Percentiles rank a stretch among this genome's conserved stretches.
Evolutionary conservation across 2,888 invertebrate genomes (phyloP).

Genomic region (Dendrolimus houi): DNA sequence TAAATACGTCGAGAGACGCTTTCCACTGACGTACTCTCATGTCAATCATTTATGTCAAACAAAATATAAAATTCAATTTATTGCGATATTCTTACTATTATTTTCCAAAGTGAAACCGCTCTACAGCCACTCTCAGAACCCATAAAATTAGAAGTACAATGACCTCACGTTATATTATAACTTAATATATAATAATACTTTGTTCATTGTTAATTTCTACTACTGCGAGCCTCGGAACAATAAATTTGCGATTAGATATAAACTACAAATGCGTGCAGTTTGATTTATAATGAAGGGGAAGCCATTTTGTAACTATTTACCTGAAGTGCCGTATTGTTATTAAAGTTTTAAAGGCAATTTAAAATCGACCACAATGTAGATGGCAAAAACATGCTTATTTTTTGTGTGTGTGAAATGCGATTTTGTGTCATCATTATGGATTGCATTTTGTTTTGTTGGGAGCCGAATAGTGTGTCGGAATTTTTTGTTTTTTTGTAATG

Average conservation of each 20-base stretch:
- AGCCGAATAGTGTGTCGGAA: slow-evolving; percentile 28
- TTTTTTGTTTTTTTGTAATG: slow-evolving; percentile 10
- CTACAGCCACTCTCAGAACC: slow-evolving; percentile 59
- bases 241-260: slow-evolving; percentile 72
- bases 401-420: slow-evolving; percentile 55
- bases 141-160: slow-evolving; percentile 55
- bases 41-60: slow-evolving; percentile 75
- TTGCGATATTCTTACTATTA: slow-evolving; percentile 50
- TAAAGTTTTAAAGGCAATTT: slow-evolving; percentile 48
- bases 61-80: slow-evolving; percentile 75
- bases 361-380: slow-evolving; percentile 62
- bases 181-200: slow-evolving; percentile 59
- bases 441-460: slow-evolving; percentile 46
- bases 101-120: slow-evolving; percentile 54
- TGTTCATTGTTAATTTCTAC: slow-evolving; percentile 67
- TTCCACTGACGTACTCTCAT: slow-evolving; percentile 39
- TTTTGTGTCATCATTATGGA: slow-evolving; percentile 51
- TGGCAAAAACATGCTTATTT: slow-evolving; percentile 36
- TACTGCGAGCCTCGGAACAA: slow-evolving; percentile 57
- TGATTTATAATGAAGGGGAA: slow-evolving; percentile 56
- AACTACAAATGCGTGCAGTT: slow-evolving; percentile 51
- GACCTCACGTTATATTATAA: slow-evolving; percentile 51
- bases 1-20: slow-evolving; percentile 50
- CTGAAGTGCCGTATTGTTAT: slow-evolving; percentile 50
- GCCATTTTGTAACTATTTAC: slow-evolving; percentile 61